Evolutionary conservation across 2,113 vertebrate species (phyloP), one percentile per base, ranked within the genome.

Genomic region (Cebus imitator): DNA sequence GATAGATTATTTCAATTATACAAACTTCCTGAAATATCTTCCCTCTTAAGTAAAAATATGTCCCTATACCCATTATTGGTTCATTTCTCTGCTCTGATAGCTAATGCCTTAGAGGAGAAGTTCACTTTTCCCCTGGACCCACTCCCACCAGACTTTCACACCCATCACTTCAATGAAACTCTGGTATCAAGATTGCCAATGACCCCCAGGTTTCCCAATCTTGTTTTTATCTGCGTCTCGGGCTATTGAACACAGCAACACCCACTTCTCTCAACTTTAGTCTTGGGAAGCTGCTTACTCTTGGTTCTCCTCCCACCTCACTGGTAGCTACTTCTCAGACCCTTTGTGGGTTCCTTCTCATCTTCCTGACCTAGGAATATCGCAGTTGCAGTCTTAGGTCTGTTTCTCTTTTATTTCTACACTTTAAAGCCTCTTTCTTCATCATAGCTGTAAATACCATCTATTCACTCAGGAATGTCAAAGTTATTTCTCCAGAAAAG

Each of bases 301-400:
- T 35, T 43, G 48, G 12, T 72, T 35, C 89, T 52, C 25, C 37
- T 55, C 12, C 30, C 30, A 32, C 6, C 27, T 52, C 57, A 76
- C 55, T 17, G 35, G 17, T 25, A 50, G 43, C 81, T 37, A 12
- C 32, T 30, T 76, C 57, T 84, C 23, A 64, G 40, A 48, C 9
- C 9, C 43, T 64, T 40, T 30, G 35, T 2, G 6, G 18, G 25
- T 13, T 43, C 48, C 72, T 52, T 85, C 35, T 64, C 43, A 18
- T 50, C 43, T 76, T 75, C 35, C 81, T 58, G 17, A 16, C 68
- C 43, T 52, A 32, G 52, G 32, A 83, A 64, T 52, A 50, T 6
- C 2, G 0, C 10, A 50, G 14, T 4, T 1, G 0, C 10, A 50
- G 14, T 64, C 55, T 64, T 11, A 11, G 0, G 30, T 5, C 13